Evolutionary conservation across 2,113 vertebrate species (phyloP).

Genomic region (Taurulus bubalis): DNA sequence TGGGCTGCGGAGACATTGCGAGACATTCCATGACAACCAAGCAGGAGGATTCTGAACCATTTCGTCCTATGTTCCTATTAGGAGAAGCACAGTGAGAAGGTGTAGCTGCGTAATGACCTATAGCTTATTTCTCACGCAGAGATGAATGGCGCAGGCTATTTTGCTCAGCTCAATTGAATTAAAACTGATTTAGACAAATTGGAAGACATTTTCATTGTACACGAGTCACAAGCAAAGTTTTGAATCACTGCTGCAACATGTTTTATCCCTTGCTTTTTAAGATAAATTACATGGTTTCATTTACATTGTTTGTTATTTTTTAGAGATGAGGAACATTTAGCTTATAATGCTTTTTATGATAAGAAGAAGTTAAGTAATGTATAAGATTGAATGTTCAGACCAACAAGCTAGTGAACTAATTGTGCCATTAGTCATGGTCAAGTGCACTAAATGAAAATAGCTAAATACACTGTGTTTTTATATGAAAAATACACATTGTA

Average conservation of each 20-base stretch:
- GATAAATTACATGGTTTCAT: not conserved
- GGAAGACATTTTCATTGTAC: slow-evolving; percentile 12
- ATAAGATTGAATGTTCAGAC: too few species aligned
- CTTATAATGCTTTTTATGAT: not conserved
- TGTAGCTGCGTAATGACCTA: slow-evolving; percentile 59
- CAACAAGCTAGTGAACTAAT: not conserved
- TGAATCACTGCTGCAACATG: not conserved
- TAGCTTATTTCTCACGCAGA: slow-evolving; percentile 47
- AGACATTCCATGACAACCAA: slow-evolving; percentile 77
- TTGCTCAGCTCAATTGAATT: slow-evolving; percentile 23
- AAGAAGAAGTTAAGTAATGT: not conserved
- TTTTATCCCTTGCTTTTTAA: not conserved
- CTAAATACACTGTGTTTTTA: not conserved
- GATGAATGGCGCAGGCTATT: slow-evolving; percentile 25
- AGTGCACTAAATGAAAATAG: not conserved
- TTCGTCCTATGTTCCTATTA: slow-evolving; percentile 50
- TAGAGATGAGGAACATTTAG: not conserved
- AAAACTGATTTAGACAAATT: slow-evolving; percentile 24
- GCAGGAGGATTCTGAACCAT: slow-evolving; percentile 60
- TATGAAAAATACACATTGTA: not conserved
- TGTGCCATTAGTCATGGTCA: not conserved
- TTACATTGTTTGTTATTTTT: not conserved
- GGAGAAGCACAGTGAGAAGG: slow-evolving; percentile 38
- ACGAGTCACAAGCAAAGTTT: not conserved
- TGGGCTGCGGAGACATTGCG: slow-evolving; percentile 63